Base-by-base conservation (phyloP, 2,888 invertebrate species). In the Alentia gelatinosa region DNA sequence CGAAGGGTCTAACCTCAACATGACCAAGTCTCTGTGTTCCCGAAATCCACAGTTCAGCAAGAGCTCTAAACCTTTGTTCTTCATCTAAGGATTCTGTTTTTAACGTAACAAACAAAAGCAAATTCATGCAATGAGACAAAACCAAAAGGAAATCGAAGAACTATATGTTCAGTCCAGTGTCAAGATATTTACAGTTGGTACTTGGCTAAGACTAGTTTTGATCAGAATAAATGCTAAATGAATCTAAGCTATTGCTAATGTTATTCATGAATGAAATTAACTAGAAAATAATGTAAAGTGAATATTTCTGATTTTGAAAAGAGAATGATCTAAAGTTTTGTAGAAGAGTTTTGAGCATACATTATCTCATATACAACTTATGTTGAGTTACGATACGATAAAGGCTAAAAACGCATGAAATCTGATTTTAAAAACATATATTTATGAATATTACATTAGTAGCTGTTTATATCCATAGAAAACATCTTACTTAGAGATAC, bases 51-150 rank as follows among this genome's bases (percentile, higher is more conserved):
- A 79, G 15, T 37, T 79, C 79, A 79, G 26, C 39, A 0, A 79
- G 4, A 4, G 79, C 79, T 39, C 19, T 19, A 19, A 79, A 79
- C 39, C 79, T 35, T n/a, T 79, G 37, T n/a, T 79, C 79, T 39
- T 79, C 79, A 35, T 79, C 37, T 35, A 79, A 39, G 12, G 79
- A 39, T 23, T 79, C 79, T 79, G 79, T 39, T 79, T 35, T 74
- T 74, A 26, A 79, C 5, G 37, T 37, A 79, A 37, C 23, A 68
- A 56, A 68, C 68, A 79, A 79, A 79, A 79, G 19, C 7, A 79
- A 79, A 35, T 1, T 19, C 35, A 37, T 79, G 79, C 79, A 79
- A 79, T 79, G 1, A 79, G 39, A 35, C 4, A 79, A 12, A 79
- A 79, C 30, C 12, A 30, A 68, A 68, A 30, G 26, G 5, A 68